Evolutionary conservation across 2,888 invertebrate species (phyloP), one percentile per base, ranked within the genome.

Genomic region (Dryocosmus kuriphilus): DNA sequence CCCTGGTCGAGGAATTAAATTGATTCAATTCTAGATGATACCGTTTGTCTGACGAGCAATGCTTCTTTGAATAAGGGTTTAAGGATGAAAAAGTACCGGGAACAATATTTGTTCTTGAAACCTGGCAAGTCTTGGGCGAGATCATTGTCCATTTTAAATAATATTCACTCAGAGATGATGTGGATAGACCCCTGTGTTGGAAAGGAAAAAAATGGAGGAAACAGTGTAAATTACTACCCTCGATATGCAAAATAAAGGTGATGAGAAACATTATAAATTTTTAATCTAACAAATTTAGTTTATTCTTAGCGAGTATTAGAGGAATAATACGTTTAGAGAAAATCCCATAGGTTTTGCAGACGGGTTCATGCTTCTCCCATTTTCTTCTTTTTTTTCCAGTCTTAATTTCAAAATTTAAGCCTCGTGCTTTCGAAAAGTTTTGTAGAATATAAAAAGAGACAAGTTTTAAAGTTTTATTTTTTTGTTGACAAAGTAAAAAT

Each of bases 91-190:
- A 57, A 27, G 41, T 81, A 16, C 60, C 76, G 8, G n/a, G 77
- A 82, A 30, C 79, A 80, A 76, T 67, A 41, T 7, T 74, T 94
- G 82, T 91, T 93, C 16, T 89, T 95, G 2, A 94, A 93, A 83
- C 94, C 95, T 16, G 95, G 95, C 0, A 96, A 95, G 87, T 93
- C 94, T 87, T 96, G 95, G 95, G 93, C 94, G 73, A 93, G 95
- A 86, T 95, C 95, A 0, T 87, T 95, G 7, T 94, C 93, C 80
- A 93, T 93, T 80, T 93, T 94, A 85, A 94, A 93, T 92, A 77
- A 92, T 89, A 86, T 92, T 90, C 89, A 91, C 90, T 92, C 84
- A 87, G 89, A 75, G 91, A 92, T 4, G 85, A 93, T 77, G 80
- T 94, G 57, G 92, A 93, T 62, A 90, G 91, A 82, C 92, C 93